Base-by-base conservation (phyloP, 2,797 vertebrate genomes). In the Typhlichthys subterraneus region DNA sequence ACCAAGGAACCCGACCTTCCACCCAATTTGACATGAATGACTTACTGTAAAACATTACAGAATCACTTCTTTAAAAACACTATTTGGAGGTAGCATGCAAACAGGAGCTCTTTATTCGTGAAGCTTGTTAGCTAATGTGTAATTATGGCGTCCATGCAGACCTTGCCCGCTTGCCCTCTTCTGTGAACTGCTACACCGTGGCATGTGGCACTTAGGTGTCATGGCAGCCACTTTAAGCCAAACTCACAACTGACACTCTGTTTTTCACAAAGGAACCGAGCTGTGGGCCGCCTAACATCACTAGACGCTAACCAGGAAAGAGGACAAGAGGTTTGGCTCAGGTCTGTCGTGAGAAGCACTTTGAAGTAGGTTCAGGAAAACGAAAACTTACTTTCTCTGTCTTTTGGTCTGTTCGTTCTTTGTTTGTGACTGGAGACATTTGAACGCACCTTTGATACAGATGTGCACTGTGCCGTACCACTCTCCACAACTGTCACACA, bases 401-500 rank as follows among this genome's bases (percentile, higher is more conserved):
- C 49, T n/a, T 12, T 14, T 19, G 46, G 53, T n/a, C 33, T 42
- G 12, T 23, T 48, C 19, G 12, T 15, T 38, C 12, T 49, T 53
- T 5, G 38, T 38, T 14, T 60, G 68, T 11, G 15, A 1, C 57
- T 57, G 46, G 12, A 51, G 23, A 29, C 23, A 65, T 13, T 14
- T 1, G 10, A 31, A 56, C 88, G 92, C 84, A 98, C 97, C 96
- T 96, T 90, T 95, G 64, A 94, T 84, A 10, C 97, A 99, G 67
- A 95, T 92, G 82, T 96, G 94, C 19, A 95, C 95, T 46, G 94
- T 85, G 42, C 96, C 97, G 0, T 96, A 99, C 97, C 97, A 99
- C 87, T 97, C 95, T 4, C 96, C 96, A 0, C 96, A 99, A 85
- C 95, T 96, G 90, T 97, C 92, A 1, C 97, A 99, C 47, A 98